These are phyloP conservation scores for Apis dorsata DNA, from an alignment of 1,140 invertebrate species.

Conservation along the genomic window DNA sequence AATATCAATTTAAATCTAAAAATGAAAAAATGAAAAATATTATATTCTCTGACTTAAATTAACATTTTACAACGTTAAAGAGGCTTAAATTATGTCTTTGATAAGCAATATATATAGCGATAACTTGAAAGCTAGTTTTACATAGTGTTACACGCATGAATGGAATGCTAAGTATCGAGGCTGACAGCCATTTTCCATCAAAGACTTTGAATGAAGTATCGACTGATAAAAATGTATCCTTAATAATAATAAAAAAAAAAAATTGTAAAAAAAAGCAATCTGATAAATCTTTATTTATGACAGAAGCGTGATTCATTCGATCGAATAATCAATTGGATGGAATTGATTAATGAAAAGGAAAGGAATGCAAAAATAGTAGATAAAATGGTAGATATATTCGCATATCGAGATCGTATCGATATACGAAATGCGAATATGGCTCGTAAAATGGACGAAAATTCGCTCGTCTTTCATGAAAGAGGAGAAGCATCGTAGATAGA, in stretches of 20 bases:
- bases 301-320: neutral
- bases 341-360: slow-evolving; percentile 8
- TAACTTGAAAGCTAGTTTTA: neutral
- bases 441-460: neutral
- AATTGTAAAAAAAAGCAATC: neutral
- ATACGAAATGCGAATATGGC: neutral
- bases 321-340: slow-evolving; percentile 17
- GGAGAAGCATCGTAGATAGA: neutral
- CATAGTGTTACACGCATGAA: neutral
- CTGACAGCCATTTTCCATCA: neutral
- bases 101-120: neutral
- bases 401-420: neutral
- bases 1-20: too few species aligned
- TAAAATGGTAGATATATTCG: neutral
- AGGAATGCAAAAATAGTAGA: neutral
- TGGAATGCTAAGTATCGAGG: neutral
- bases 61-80: neutral
- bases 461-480: neutral
- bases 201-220: slow-evolving; percentile 12
- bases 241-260: neutral
- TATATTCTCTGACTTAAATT: neutral
- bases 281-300: slow-evolving; percentile 22
- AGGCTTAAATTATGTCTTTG: neutral
- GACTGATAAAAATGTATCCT: neutral
- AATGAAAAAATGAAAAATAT: neutral